Evolutionary conservation across 2,888 invertebrate genomes (phyloP).

Genomic region (Creontiades dilutus): DNA sequence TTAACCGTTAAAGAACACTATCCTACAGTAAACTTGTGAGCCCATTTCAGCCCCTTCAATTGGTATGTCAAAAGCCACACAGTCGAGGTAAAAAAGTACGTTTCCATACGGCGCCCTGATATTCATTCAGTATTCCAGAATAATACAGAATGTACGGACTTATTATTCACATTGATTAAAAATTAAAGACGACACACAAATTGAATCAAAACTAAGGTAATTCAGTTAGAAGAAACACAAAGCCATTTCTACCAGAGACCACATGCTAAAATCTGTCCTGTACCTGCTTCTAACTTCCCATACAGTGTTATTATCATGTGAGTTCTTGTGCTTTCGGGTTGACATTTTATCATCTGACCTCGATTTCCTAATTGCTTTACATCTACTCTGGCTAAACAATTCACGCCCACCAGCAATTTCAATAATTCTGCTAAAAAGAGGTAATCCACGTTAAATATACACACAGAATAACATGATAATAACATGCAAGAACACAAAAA

Average conservation of each 20-base stretch:
- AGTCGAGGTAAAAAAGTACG: too few species aligned
- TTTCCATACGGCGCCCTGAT: too few species aligned
- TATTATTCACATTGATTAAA: too few species aligned
- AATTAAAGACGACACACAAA: too few species aligned
- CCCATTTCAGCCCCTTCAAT: too few species aligned
- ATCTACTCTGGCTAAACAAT: constrained; percentile 89
- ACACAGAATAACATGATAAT: constrained; percentile 8
- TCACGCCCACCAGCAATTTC: constrained; percentile 91
- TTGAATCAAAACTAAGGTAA: not conserved
- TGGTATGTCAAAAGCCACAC: too few species aligned
- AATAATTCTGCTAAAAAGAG: constrained; percentile 80
- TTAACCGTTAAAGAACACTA: too few species aligned
- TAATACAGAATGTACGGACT: too few species aligned
- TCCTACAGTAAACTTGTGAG: too few species aligned
- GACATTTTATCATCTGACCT: constrained; percentile 76
- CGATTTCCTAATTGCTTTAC: constrained; percentile 81
- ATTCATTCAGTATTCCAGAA: too few species aligned
- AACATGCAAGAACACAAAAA: constrained; percentile 24
- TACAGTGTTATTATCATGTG: constrained; percentile 77
- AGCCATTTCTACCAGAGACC: not conserved
- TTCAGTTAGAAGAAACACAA: not conserved
- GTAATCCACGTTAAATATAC: constrained; percentile 33
- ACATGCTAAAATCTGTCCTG: constrained; percentile 14
- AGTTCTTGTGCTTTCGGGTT: constrained; percentile 74
- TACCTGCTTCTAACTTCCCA: constrained; percentile 82